phyloP scores from a whole-genome alignment of 2,113 vertebrate species.

The Lycaon pictus region DNA sequence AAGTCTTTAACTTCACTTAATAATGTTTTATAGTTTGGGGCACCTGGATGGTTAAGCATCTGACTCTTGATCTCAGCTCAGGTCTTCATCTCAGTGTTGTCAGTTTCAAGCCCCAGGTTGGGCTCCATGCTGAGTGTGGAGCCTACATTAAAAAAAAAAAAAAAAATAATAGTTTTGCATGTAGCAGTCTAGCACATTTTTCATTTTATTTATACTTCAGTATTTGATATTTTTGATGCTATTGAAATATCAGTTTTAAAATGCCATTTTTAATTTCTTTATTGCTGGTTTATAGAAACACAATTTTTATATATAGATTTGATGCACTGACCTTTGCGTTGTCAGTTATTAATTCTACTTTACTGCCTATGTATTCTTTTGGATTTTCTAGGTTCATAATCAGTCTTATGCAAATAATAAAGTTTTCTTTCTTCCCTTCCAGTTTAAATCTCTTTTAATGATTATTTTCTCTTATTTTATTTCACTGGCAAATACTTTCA shows the following conservation, averaged over 20 bases:
- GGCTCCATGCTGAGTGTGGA: neutral
- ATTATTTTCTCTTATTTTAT: neutral
- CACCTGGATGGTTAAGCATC: neutral
- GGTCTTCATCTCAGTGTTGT: neutral
- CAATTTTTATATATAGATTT: neutral
- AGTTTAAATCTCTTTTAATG: neutral
- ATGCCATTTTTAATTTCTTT: neutral
- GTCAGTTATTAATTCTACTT: neutral
- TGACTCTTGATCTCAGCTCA: neutral
- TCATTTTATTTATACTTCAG: neutral
- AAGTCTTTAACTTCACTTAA: neutral
- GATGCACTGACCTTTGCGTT: neutral
- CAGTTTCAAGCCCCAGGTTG: neutral
- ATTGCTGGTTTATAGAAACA: neutral
- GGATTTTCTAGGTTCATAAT: neutral
- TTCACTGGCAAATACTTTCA: neutral
- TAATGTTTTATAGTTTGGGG: neutral
- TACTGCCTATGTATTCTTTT: neutral
- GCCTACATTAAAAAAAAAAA: neutral
- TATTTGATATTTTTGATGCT: neutral
- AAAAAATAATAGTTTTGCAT: neutral
- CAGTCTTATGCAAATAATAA: neutral
- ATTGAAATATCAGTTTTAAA: neutral
- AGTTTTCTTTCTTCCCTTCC: neutral
- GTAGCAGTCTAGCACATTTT: neutral